These are phyloP conservation scores for Speoplatyrhinus poulsoni DNA, from an alignment of 2,113 vertebrate genomes.

Conservation along the genomic window DNA sequence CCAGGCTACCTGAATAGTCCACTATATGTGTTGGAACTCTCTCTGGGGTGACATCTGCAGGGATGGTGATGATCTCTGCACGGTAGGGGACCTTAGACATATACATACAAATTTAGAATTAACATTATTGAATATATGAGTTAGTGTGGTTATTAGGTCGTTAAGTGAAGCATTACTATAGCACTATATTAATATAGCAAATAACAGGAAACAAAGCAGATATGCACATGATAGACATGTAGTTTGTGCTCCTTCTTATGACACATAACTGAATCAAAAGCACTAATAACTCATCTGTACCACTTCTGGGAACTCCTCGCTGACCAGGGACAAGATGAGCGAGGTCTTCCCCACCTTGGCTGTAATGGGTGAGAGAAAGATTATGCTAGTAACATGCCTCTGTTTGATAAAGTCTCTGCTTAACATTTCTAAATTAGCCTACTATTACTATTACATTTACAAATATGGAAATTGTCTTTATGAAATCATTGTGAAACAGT, in stretches of 20 bases:
- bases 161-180: not conserved
- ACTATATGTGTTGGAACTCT: slow-evolving; percentile 97
- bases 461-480: no score
- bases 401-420: not conserved
- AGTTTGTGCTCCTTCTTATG: no score
- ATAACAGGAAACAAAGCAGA: not conserved
- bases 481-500: no score
- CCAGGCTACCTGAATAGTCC: slow-evolving; percentile 90
- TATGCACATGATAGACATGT: not conserved
- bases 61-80: slow-evolving; percentile 97
- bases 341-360: slow-evolving; percentile 99
- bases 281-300: slow-evolving; percentile 65
- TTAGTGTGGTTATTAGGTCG: not conserved
- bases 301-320: slow-evolving; percentile 97
- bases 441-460: not conserved
- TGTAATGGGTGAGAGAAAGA: slow-evolving; percentile 61
- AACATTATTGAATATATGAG: not conserved
- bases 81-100: slow-evolving; percentile 87
- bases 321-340: slow-evolving; percentile 97
- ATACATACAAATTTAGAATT: not conserved
- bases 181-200: not conserved
- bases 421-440: not conserved
- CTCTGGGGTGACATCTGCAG: slow-evolving; percentile 96
- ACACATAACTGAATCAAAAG: not conserved
- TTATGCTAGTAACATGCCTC: not conserved